A percentile compares a stretch with the other conserved stretches of the same genome.
These are phyloP conservation scores for Gibbula magus DNA, from an alignment of 2,888 invertebrate genomes.

Conservation along the genomic window DNA sequence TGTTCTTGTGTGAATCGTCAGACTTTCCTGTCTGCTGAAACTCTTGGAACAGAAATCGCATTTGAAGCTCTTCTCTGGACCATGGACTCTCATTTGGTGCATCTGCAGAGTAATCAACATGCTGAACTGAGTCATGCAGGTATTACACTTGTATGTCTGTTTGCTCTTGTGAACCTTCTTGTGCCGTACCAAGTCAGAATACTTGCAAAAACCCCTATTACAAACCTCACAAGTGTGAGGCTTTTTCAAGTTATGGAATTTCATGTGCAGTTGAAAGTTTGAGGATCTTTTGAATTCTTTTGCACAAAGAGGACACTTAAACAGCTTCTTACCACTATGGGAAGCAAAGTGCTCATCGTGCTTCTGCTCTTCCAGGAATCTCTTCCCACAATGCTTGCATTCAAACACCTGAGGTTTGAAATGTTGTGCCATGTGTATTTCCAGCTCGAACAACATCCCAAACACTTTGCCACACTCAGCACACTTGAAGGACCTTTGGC, in stretches of 20 bases:
- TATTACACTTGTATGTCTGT: slow-evolving; percentile 1
- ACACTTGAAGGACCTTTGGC: background rate
- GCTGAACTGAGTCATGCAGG: background rate
- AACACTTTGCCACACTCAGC: slow-evolving; percentile 6
- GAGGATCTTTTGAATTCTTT: slow-evolving; percentile 10
- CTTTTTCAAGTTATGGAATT: background rate
- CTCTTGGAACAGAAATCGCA: background rate
- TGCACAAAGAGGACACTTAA: background rate
- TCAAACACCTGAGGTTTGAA: background rate
- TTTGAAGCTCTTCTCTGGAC: background rate
- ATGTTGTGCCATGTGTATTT: background rate
- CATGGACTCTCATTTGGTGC: background rate
- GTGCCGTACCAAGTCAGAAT: background rate
- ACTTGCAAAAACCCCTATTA: background rate
- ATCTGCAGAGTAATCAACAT: slow-evolving; percentile 2
- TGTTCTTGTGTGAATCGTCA: background rate
- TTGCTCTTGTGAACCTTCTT: slow-evolving; percentile 17
- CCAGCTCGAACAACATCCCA: background rate
- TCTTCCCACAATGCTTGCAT: slow-evolving; percentile 13
- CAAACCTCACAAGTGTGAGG: slow-evolving; percentile 9
- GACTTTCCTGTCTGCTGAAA: background rate
- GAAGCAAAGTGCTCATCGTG: background rate
- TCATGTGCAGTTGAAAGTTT: background rate
- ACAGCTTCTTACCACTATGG: background rate
- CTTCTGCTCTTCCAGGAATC: background rate